phyloP scores from a whole-genome alignment of 2,888 invertebrate species.

The Dasysyrphus tricinctus region DNA sequence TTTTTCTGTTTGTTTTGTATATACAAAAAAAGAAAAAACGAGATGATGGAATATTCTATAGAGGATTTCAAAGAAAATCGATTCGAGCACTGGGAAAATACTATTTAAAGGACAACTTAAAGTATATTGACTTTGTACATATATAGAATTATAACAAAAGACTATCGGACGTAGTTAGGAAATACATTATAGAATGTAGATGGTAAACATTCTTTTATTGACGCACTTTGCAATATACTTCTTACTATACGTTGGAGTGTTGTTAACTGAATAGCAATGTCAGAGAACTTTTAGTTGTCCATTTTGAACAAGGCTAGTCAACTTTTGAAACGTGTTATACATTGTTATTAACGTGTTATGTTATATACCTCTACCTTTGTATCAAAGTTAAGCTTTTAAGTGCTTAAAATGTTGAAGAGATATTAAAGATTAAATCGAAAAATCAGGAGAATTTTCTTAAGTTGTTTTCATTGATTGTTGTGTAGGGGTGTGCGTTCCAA shows the following conservation, averaged over 20 bases:
- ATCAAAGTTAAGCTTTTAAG: constrained; percentile 13
- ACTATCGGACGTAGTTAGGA: background rate
- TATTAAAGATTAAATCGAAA: background rate
- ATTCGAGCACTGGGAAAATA: constrained; percentile 25
- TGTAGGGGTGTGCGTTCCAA: background rate
- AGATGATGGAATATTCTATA: constrained; percentile 2
- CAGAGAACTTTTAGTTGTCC: background rate
- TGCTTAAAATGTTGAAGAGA: background rate
- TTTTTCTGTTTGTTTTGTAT: constrained; percentile 25
- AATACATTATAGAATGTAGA: background rate
- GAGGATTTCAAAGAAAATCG: constrained; percentile 25
- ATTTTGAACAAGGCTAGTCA: background rate
- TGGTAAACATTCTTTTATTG: constrained; percentile 7
- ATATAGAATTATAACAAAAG: background rate
- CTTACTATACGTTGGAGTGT: constrained; percentile 1
- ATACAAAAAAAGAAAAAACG: too few species aligned
- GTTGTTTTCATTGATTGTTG: background rate
- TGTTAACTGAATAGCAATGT: constrained; percentile 15
- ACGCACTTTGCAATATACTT: constrained; percentile 10
- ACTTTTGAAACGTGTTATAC: constrained; percentile 1
- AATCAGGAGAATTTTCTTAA: background rate
- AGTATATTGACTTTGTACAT: constrained; percentile 6
- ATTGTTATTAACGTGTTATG: too few species aligned
- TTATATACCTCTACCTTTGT: background rate
- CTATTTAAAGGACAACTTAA: constrained; percentile 18